These are phyloP conservation scores for Scomber scombrus DNA, from an alignment of 2,113 vertebrate genomes.

Conservation along the genomic window DNA sequence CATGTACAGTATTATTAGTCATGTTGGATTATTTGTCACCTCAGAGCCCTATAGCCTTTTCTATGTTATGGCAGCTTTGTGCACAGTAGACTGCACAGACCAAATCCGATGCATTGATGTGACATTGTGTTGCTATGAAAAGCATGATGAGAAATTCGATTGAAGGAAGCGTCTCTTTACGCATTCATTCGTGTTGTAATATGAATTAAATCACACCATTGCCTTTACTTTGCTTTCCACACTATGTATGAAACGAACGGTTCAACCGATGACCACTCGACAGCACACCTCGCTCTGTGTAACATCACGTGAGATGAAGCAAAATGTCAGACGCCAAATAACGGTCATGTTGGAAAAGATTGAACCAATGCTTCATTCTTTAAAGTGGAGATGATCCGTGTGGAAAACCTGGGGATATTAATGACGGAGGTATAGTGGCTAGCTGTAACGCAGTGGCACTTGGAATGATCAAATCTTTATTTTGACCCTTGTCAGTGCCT, in stretches of 20 bases:
- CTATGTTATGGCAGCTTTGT: conserved; percentile 76
- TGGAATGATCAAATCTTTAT: conserved; percentile 66
- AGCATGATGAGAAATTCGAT: too few relatives aligned
- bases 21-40: conserved; percentile 52
- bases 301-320: conserved; percentile 21
- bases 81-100: conserved; percentile 62
- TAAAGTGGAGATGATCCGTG: conserved; percentile 15
- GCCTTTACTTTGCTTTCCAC: conserved; percentile 71
- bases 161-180: conserved; percentile 39
- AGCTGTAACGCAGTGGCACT: conserved; percentile 59
- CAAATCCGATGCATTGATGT: conserved; percentile 2
- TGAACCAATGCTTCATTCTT: conserved; percentile 40
- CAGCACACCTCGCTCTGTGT: conserved; percentile 9
- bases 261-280: conserved; percentile 16
- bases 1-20: conserved; percentile 74
- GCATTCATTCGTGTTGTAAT: conserved; percentile 25
- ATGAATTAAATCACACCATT: conserved; percentile 56
- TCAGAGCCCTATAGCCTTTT: conserved; percentile 71
- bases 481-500: conserved; percentile 72
- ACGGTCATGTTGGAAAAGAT: conserved; percentile 19
- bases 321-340: conserved; percentile 27
- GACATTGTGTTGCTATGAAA: too few relatives aligned
- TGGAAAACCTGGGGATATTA: conserved; percentile 12
- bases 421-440: conserved; percentile 11
- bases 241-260: conserved; percentile 28